Conservation (phyloP, 2,888 invertebrate genomes). For the Empis stercorea region DNA sequence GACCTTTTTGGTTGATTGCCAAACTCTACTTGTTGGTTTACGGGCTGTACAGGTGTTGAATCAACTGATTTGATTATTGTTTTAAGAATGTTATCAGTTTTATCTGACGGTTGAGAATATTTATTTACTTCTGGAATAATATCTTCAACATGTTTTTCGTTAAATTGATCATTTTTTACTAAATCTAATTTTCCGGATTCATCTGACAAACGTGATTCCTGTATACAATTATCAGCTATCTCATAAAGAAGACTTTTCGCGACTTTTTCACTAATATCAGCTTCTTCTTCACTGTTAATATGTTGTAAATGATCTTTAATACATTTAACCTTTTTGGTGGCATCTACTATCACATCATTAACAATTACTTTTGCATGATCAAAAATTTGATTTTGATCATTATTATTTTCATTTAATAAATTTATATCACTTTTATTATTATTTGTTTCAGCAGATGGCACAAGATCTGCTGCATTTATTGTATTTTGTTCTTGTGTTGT, state of each 20-base stretch:
- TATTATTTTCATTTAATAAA: too few relatives aligned
- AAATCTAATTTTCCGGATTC: constrained; percentile 14
- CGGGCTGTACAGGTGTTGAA: constrained; percentile 13
- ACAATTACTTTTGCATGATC: constrained; percentile 33
- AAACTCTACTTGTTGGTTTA: constrained; percentile 15
- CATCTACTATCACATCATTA: constrained; percentile 39
- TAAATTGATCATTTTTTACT: background rate
- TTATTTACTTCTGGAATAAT: too few relatives aligned
- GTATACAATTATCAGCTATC: constrained; percentile 14
- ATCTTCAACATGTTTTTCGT: background rate
- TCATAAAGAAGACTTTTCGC: constrained; percentile 14
- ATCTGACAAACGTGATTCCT: background rate
- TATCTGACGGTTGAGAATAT: constrained; percentile 4
- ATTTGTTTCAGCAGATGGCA: background rate
- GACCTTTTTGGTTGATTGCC: constrained; percentile 45
- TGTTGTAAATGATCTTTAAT: constrained; percentile 32
- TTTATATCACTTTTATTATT: background rate
- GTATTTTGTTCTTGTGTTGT: constrained; percentile 11
- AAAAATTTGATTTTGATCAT: constrained; percentile 9
- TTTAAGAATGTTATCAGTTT: constrained; percentile 2
- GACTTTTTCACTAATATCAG: constrained; percentile 8
- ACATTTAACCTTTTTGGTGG: constrained; percentile 38
- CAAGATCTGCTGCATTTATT: constrained; percentile 8
- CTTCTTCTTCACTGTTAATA: background rate
- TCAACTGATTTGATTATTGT: constrained; percentile 1